Base-by-base conservation (phyloP, 2,113 vertebrate genomes). In the Sprattus sprattus region DNA sequence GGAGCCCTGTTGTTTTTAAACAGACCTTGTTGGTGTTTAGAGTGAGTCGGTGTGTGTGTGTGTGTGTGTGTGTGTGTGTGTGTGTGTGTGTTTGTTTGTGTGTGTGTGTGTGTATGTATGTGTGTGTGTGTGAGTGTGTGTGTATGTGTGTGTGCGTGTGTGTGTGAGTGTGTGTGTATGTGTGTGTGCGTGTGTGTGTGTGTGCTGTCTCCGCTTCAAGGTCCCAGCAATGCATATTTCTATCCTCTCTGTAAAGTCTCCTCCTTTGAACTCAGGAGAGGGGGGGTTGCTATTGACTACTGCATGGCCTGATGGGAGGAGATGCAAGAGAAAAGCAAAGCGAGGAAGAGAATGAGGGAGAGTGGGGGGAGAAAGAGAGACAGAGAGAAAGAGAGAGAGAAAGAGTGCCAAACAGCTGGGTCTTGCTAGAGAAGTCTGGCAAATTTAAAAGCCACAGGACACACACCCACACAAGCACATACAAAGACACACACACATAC, bases 391-490 rank as follows among this genome's bases (percentile, higher is more conserved):
- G 45, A 83, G 82, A 39, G 54, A 83, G 82, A 83, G 22, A 0
- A 20, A 44, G 86, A 88, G 45, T 87, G 85, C 67, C 18, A 6
- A 81, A 83, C 92, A 92, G 89, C 88, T 93, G 92, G 78, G 89
- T 88, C 89, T 90, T 90, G 86, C 91, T 91, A 89, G 84, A 88
- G 90, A 85, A 85, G 75, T 6, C 32, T 82, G 86, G 86, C 84
- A 81, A 88, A 90, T 90, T 90, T 89, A 85, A 91, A 90, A 93
- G 89, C 90, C 83, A 89, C 87, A 89, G 84, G 87, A 81, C 89
- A 91, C 71, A 90, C 87, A 82, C 89, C 88, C 81, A 88, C 47
- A 81, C 87, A 45, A 10, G 39, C 49, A 22, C 83, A 60, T 81
- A 44, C 47, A 83, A 81, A 49, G 67, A 81, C 81, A 88, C 86